Conservation (phyloP, 2,797 vertebrate species). For the Huso huso region DNA sequence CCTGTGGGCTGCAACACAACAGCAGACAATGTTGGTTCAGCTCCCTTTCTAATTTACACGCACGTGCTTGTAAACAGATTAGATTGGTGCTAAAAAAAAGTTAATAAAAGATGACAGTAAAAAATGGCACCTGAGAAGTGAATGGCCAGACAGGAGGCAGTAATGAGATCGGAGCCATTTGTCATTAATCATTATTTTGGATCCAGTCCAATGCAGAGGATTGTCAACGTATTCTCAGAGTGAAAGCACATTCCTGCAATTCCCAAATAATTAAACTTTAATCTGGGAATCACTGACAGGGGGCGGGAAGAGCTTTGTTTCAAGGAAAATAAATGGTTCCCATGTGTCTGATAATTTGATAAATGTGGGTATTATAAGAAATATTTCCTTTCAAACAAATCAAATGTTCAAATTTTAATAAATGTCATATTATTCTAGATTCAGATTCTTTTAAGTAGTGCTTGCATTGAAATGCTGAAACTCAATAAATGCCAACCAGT, state of each 20-base stretch:
- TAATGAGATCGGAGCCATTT: slow-evolving; percentile 40
- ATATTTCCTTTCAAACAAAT: slow-evolving; percentile 21
- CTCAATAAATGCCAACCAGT: no score
- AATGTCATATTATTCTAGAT: no score
- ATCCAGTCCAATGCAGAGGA: slow-evolving; percentile 24
- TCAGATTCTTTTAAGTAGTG: no score
- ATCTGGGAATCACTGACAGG: slow-evolving; percentile 42
- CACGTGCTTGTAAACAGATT: neutral
- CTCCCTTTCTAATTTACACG: neutral
- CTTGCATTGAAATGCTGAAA: no score
- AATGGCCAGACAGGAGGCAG: slow-evolving; percentile 33
- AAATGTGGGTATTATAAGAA: slow-evolving; percentile 35
- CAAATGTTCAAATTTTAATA: no score
- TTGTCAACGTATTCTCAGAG: neutral
- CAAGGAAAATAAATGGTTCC: slow-evolving; percentile 24
- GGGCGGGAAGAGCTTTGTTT: slow-evolving; percentile 28
- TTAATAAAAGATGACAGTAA: slow-evolving; percentile 30
- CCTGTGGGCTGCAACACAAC: no score
- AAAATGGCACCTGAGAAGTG: slow-evolving; percentile 40
- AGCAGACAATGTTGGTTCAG: neutral
- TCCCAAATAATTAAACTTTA: slow-evolving; percentile 50
- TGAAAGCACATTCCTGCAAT: slow-evolving; percentile 43
- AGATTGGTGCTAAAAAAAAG: neutral
- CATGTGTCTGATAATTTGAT: slow-evolving; percentile 30
- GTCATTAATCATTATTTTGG: slow-evolving; percentile 45